Evolutionary conservation across 2,113 vertebrate genomes (phyloP), one percentile per base, ranked within the genome.

Genomic region (Lonchura striata): DNA sequence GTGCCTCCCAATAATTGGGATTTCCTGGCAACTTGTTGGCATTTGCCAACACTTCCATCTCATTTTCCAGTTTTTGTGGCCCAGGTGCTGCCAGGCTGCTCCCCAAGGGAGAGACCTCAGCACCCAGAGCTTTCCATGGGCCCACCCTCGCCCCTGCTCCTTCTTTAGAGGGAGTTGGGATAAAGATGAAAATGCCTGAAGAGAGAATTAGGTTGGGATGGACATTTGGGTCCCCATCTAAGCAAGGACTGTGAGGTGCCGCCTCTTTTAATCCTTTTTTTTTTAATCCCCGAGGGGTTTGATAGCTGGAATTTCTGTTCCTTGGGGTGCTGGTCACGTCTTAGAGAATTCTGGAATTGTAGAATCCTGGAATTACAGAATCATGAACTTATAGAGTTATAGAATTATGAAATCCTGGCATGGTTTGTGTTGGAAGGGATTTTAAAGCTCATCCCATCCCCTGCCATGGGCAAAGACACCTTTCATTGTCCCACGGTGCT

Each of bases 271-370:
- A 46, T 23, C 69, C 1, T 0, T 3, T 2, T 1, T 5, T 3
- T n/a, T n/a, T n/a, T n/a, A n/a, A 35, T 13, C 2, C 0, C 1
- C 0, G 46, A 39, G 54, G 57, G 37, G 9, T 56, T 81, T 0
- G 2, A 27, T 2, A 1, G 8, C 6, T 30, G 61, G 23, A 5
- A 10, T 16, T 57, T 66, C 39, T 28, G 15, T 23, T 78, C 52
- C 49, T 85, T 1, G 4, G 5, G 39, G 53, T 18, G 41, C 39
- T 33, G 56, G 14, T 35, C 1, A 0, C 8, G 57, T 11, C 39
- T 15, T 13, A 4, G 8, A 18, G 46, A 60, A 10, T 57, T 1
- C 21, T 57, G 33, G 41, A 30, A 22, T 16, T 31, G 4, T 10
- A 37, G n/a, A 50, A 54, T 46, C 44, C 7, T 30, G 50, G 50